Evolutionary conservation across 2,797 vertebrate genomes (phyloP).

Genomic region (Poliocrania exsul): DNA sequence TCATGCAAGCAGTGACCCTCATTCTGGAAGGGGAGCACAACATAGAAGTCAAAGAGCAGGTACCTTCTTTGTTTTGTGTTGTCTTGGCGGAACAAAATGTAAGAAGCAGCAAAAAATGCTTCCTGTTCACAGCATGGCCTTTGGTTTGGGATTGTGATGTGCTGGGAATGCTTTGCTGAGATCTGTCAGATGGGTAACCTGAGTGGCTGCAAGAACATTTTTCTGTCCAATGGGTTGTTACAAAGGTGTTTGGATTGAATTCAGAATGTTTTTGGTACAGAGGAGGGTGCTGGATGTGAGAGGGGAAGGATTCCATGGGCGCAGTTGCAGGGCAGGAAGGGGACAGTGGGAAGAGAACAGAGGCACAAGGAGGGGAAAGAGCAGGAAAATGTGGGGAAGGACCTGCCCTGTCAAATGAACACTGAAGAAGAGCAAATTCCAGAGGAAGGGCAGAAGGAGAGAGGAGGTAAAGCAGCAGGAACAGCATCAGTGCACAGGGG

Average conservation of each 20-base stretch:
- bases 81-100: background rate
- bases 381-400: background rate
- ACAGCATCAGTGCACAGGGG: background rate
- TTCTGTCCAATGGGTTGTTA: background rate
- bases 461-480: background rate
- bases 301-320: background rate
- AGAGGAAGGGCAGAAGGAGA: background rate
- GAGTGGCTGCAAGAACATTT: background rate
- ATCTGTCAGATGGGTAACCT: background rate
- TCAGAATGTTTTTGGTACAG: background rate
- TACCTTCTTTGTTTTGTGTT: conserved; percentile 64
- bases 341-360: background rate
- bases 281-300: background rate
- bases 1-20: conserved; percentile 98
- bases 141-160: background rate
- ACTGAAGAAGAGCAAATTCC: background rate
- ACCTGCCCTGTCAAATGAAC: background rate
- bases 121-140: background rate
- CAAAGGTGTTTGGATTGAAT: background rate
- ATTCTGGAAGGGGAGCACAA: conserved; percentile 97
- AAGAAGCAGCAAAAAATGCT: background rate
- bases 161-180: background rate
- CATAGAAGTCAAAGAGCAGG: conserved; percentile 98
- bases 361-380: background rate
- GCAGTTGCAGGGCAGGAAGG: background rate